Evolutionary conservation across 2,113 vertebrate genomes (phyloP).

Genomic region (Lepus timidus): DNA sequence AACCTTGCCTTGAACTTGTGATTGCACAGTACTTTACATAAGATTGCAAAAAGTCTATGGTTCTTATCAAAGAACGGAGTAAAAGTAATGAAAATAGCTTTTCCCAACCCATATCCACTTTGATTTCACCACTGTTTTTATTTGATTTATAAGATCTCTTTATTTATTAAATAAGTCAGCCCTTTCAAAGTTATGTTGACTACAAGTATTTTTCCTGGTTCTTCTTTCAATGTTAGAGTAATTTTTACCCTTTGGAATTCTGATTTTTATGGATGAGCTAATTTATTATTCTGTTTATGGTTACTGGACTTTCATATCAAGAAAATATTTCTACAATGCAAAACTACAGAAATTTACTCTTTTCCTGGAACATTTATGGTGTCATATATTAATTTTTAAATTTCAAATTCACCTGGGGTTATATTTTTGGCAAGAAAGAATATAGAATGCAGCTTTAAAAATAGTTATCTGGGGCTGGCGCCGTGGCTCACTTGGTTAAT

Average conservation of each 20-base stretch:
- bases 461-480: too few species aligned
- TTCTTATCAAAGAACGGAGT: background rate
- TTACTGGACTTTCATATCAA: background rate
- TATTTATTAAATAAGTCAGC: constrained; percentile 38
- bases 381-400: constrained; percentile 22
- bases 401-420: background rate
- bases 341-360: background rate
- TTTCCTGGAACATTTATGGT: background rate
- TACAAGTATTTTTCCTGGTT: constrained; percentile 10
- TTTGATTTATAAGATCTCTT: constrained; percentile 34
- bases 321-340: constrained; percentile 28
- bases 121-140: background rate
- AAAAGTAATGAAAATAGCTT: background rate
- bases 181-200: background rate
- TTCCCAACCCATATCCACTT: background rate
- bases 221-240: constrained; percentile 30
- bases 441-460: background rate
- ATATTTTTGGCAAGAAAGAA: constrained; percentile 41
- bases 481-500: too few species aligned
- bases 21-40: background rate
- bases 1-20: constrained; percentile 6
- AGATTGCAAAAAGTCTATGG: background rate
- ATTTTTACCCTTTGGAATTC: constrained; percentile 35
- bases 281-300: constrained; percentile 45
- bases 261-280: constrained; percentile 12